Conservation (phyloP, 2,113 vertebrate species). For the Helogale parvula region DNA sequence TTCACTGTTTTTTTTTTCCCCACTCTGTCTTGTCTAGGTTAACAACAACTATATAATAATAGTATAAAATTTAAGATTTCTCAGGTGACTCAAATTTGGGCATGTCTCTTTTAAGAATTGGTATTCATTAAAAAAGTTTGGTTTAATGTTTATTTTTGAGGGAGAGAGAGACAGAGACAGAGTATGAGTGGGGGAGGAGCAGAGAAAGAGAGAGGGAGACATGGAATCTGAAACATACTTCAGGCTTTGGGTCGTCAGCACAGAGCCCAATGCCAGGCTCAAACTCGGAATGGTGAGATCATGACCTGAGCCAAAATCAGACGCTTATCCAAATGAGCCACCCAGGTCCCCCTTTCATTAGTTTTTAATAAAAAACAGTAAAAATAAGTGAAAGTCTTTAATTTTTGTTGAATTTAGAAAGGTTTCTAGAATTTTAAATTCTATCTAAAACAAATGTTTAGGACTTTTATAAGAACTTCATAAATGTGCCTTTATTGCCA, state of each 20-base stretch:
- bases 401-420: slow-evolving; percentile 17
- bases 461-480: neutral
- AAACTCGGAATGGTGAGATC: too few relatives aligned
- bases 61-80: neutral
- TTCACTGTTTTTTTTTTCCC: neutral
- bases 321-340: too few relatives aligned
- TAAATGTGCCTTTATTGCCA: neutral
- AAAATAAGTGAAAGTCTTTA: neutral
- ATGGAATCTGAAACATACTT: too few relatives aligned
- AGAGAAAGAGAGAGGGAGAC: too few relatives aligned
- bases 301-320: too few relatives aligned
- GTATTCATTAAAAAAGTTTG: neutral
- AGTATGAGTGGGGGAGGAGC: too few relatives aligned
- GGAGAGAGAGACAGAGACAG: too few relatives aligned
- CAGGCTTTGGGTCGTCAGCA: too few relatives aligned
- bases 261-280: too few relatives aligned
- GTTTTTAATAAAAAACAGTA: neutral
- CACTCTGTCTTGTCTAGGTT: neutral
- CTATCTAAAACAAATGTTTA: neutral
- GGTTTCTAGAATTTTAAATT: neutral
- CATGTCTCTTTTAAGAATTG: neutral
- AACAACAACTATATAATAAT: neutral
- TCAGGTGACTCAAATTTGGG: neutral
- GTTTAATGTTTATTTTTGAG: neutral
- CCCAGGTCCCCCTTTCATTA: neutral